A percentile compares a stretch with the other conserved stretches of the same genome.
These are phyloP conservation scores for Macrotus californicus DNA, from an alignment of 2,113 vertebrate genomes.

Conservation along the genomic window DNA sequence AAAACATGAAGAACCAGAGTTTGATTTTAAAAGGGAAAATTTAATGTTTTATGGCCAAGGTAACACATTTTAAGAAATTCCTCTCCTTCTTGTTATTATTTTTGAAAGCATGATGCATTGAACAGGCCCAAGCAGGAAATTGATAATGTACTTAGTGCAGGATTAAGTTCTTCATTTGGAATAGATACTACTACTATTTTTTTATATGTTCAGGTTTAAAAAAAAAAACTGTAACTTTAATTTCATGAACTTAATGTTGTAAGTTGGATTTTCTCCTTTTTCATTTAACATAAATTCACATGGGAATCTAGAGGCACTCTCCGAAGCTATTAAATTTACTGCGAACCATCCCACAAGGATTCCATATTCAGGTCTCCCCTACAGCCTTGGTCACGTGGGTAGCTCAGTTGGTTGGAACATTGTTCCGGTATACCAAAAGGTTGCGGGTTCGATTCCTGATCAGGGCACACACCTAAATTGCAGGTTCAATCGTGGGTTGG, in stretches of 20 bases:
- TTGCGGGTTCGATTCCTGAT: too few species aligned
- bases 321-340: neutral
- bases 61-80: neutral
- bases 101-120: neutral
- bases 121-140: neutral
- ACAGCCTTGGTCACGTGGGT: too few species aligned
- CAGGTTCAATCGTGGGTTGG: too few species aligned
- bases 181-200: neutral
- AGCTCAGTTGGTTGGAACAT: too few species aligned
- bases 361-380: neutral
- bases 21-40: neutral
- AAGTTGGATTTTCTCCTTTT: neutral
- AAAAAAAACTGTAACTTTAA: neutral
- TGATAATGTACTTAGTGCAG: neutral
- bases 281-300: slow-evolving; percentile 2
- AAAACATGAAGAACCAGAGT: neutral
- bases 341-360: neutral
- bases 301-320: neutral
- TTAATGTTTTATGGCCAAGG: neutral
- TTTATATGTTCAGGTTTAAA: neutral
- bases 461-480: too few species aligned
- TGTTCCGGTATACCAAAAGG: too few species aligned
- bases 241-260: neutral
- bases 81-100: neutral
- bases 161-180: neutral